Conservation (phyloP, 2,113 vertebrate genomes). For the Phyllostomus discolor region DNA sequence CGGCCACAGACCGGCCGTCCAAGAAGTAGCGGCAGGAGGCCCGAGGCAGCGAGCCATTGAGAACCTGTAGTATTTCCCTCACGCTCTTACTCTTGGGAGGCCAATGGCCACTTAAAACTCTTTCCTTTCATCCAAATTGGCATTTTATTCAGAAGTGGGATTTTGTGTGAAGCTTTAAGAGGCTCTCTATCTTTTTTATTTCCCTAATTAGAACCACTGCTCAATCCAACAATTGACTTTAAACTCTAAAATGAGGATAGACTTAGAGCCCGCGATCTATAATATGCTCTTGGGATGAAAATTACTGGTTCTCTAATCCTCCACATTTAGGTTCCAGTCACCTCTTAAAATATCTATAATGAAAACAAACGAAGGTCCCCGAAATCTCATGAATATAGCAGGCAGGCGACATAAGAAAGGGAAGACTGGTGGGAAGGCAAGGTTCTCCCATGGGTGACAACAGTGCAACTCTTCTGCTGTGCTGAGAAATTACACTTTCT, state of each 20-base stretch:
- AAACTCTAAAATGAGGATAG: slow-evolving; percentile 2
- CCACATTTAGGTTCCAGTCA: background rate
- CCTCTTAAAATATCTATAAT: background rate
- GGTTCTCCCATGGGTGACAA: background rate
- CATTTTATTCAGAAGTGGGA: background rate
- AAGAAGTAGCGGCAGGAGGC: background rate
- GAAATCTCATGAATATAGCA: background rate
- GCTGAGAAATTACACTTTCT: background rate
- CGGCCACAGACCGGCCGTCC: background rate
- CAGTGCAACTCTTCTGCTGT: background rate
- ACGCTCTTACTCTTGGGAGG: background rate
- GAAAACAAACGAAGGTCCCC: background rate
- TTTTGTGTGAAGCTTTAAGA: background rate
- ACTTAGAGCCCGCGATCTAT: background rate
- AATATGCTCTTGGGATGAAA: background rate
- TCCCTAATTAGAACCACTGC: background rate
- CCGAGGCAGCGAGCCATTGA: background rate
- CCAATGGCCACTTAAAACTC: background rate
- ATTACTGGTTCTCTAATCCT: background rate
- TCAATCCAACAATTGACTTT: background rate
- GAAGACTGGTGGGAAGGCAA: background rate
- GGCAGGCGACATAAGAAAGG: background rate
- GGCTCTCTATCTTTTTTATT: background rate
- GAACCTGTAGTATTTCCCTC: background rate
- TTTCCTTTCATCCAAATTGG: slow-evolving; percentile 8